phyloP scores from a whole-genome alignment of 2,797 vertebrate genomes.

The Ciconia nigra region DNA sequence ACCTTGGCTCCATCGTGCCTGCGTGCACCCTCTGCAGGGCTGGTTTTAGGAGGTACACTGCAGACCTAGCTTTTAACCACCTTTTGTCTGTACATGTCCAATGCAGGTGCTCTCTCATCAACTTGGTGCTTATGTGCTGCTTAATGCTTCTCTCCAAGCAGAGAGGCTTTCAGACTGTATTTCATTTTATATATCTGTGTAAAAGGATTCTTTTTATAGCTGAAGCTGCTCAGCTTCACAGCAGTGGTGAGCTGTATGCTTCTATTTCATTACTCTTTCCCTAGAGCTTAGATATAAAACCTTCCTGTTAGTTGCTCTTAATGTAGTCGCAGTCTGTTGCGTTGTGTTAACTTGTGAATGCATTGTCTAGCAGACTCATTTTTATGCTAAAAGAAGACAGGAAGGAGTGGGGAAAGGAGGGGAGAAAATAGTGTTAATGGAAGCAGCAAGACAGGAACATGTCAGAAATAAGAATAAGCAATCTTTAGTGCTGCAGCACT shows the following conservation, averaged over 20 bases:
- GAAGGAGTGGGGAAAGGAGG: not conserved
- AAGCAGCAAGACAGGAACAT: not conserved
- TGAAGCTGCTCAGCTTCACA: not conserved
- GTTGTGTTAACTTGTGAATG: conserved; percentile 20
- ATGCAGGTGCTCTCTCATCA: not conserved
- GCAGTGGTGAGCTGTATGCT: not conserved
- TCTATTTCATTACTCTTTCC: conserved; percentile 6
- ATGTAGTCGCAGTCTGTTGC: not conserved
- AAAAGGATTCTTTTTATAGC: conserved; percentile 61
- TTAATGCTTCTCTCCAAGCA: not conserved
- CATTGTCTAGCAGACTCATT: conserved; percentile 35
- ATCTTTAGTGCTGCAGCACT: not conserved
- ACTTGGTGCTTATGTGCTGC: not conserved
- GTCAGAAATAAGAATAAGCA: not conserved
- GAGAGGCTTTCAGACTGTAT: conserved; percentile 17
- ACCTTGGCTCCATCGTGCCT: not conserved
- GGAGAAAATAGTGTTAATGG: not conserved
- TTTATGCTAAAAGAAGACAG: not conserved
- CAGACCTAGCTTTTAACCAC: not conserved
- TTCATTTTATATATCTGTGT: not conserved
- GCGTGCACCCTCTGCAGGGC: not conserved
- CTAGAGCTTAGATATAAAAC: conserved; percentile 22
- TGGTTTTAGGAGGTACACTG: not conserved
- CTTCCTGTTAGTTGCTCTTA: conserved; percentile 10
- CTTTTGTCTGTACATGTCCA: not conserved